A percentile compares a stretch with the other conserved stretches of the same genome.
Conservation (phyloP, 2,888 invertebrate species). For the Sminthurinus aureus region DNA sequence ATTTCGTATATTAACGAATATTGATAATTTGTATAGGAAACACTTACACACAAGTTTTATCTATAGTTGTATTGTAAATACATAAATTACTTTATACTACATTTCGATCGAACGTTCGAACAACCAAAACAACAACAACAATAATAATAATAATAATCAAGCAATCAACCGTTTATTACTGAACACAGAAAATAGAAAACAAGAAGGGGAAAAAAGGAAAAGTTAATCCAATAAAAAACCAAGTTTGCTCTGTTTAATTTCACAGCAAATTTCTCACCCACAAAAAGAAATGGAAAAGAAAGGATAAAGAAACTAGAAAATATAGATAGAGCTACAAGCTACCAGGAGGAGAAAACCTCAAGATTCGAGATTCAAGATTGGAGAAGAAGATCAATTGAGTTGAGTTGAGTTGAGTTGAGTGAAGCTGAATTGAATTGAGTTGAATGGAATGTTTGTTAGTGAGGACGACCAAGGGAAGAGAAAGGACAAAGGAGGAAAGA, state of each 20-base stretch:
- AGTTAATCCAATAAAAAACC: background rate
- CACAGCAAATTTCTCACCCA: background rate
- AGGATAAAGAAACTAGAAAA: background rate
- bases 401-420: no score
- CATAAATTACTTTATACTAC: no score
- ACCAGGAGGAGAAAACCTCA: no score
- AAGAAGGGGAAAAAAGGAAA: no score
- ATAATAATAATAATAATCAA: no score
- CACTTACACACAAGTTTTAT: background rate
- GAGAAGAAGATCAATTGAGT: no score
- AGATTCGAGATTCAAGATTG: no score
- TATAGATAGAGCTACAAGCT: no score
- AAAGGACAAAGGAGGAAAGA: background rate
- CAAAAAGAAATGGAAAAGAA: background rate
- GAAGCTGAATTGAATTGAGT: background rate
- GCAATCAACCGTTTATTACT: no score
- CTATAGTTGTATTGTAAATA: background rate
- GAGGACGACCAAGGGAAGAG: background rate
- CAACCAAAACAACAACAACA: background rate
- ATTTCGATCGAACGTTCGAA: background rate
- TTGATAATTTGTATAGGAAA: background rate
- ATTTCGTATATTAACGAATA: background rate
- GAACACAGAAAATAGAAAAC: no score
- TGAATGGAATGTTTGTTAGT: slow-evolving; percentile 6
- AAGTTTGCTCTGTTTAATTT: background rate